phyloP scores from a whole-genome alignment of 2,888 invertebrate species.

The Eulithis testata region DNA sequence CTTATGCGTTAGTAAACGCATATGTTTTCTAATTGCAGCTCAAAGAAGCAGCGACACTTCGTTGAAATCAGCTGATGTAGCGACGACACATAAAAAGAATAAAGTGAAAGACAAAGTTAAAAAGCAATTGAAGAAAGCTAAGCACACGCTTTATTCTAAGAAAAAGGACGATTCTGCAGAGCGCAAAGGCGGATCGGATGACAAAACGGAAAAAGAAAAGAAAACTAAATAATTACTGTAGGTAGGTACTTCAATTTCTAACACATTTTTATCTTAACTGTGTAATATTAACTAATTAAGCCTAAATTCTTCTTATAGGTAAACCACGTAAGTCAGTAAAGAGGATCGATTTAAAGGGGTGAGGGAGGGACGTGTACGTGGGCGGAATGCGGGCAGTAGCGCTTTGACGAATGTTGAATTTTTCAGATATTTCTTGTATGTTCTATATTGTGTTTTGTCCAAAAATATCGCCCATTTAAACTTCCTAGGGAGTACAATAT shows the following conservation, averaged over 20 bases:
- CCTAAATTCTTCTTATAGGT: too few species aligned
- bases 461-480: too few species aligned
- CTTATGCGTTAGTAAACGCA: too few species aligned
- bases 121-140: slow-evolving; percentile 79
- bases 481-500: too few species aligned
- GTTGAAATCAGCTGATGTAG: slow-evolving; percentile 71
- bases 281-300: slow-evolving; percentile 14
- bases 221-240: slow-evolving; percentile 56
- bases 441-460: too few species aligned
- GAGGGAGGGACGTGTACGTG: too few species aligned
- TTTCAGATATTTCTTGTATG: too few species aligned
- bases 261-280: slow-evolving; percentile 10
- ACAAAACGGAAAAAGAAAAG: slow-evolving; percentile 61
- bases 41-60: slow-evolving; percentile 78
- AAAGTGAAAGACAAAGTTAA: slow-evolving; percentile 81
- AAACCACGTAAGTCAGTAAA: too few species aligned
- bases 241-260: slow-evolving; percentile 6
- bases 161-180: slow-evolving; percentile 69
- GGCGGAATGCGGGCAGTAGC: too few species aligned
- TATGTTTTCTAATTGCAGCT: slow-evolving; percentile 59
- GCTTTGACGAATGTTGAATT: too few species aligned
- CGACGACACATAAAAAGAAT: slow-evolving; percentile 70
- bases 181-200: slow-evolving; percentile 51
- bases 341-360: too few species aligned
- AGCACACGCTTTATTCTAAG: slow-evolving; percentile 73